Base-by-base conservation (phyloP, 2,888 invertebrate species). In the Machimus atricapillus region DNA sequence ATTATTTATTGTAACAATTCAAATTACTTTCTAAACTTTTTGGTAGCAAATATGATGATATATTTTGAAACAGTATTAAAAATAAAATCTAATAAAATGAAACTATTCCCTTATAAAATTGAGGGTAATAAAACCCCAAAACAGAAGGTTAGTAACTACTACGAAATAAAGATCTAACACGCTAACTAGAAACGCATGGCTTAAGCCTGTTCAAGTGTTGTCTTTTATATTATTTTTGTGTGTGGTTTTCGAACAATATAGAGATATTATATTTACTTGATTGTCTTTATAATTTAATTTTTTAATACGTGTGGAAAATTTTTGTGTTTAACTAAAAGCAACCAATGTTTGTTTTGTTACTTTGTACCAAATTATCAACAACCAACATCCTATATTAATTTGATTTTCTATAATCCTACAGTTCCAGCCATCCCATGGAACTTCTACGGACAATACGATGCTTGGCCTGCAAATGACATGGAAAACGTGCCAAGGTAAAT, bases 381-480 rank as follows among this genome's bases (percentile, higher is more conserved):
- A 1, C 46, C 19, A 3, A 34, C 6, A 34, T 34, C 7, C 34
- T 34, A 1, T 83, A 40, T 40, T 83, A 6, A 83, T 16, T 40
- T 46, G 31, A 37, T n/a, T 66, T 85, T 81, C 19, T 56, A 78
- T 78, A 37, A 37, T n/a, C 27, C 91, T 91, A 88, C 90, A 92
- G 92, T 90, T 90, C 88, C 90, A 90, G 92, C 92, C 90, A 90
- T 92, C 92, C 92, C 92, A 89, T 92, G 92, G 92, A 90, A 91
- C 90, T 90, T 91, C 90, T 92, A 92, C 91, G 87, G 92, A 92
- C 90, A 91, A 90, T 90, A 90, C 90, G 88, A 91, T 90, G 88
- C 91, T 92, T 76, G 91, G 91, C 89, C 91, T 92, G 87, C 91
- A 91, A 87, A 90, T 91, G 90, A 91, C 91, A 89, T 91, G 91